phyloP scores from a whole-genome alignment of 2,797 vertebrate genomes.

The Danio albolineatus region DNA sequence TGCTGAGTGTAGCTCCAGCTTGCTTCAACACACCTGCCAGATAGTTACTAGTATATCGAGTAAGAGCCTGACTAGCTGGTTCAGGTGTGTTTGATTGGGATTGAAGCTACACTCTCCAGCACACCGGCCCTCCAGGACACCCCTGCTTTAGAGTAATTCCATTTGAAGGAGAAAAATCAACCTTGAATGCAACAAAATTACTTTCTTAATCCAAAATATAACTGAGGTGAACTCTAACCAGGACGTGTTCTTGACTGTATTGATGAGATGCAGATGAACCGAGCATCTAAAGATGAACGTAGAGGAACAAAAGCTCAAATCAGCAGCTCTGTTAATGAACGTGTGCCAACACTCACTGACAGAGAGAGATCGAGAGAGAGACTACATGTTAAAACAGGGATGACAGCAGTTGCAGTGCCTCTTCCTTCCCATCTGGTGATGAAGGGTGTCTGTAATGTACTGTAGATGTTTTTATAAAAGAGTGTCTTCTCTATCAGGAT shows the following conservation, averaged over 20 bases:
- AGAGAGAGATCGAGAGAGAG: background rate
- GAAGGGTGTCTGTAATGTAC: constrained; percentile 4
- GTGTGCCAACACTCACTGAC: constrained; percentile 39
- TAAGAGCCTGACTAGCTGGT: too few species aligned
- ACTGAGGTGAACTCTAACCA: background rate
- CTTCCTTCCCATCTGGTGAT: constrained; percentile 22
- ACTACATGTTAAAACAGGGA: constrained; percentile 24
- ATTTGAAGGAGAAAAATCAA: too few species aligned
- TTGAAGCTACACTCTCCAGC: too few species aligned
- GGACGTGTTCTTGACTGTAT: constrained; percentile 10
- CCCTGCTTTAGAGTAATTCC: too few species aligned
- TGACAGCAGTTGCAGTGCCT: constrained; percentile 18
- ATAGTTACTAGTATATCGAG: too few species aligned
- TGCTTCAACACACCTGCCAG: too few species aligned
- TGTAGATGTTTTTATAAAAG: constrained; percentile 56
- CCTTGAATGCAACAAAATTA: too few species aligned
- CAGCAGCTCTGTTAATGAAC: constrained; percentile 26
- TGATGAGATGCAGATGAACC: background rate
- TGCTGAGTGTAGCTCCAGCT: too few species aligned
- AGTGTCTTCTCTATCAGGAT: constrained; percentile 53
- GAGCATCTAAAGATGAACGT: background rate
- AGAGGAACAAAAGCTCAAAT: constrained; percentile 42
- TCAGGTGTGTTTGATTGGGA: too few species aligned
- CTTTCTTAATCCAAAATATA: too few species aligned
- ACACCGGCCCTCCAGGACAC: too few species aligned